Evolutionary conservation across 2,888 invertebrate species (phyloP).

Genomic region (Cactoblastis cactorum): DNA sequence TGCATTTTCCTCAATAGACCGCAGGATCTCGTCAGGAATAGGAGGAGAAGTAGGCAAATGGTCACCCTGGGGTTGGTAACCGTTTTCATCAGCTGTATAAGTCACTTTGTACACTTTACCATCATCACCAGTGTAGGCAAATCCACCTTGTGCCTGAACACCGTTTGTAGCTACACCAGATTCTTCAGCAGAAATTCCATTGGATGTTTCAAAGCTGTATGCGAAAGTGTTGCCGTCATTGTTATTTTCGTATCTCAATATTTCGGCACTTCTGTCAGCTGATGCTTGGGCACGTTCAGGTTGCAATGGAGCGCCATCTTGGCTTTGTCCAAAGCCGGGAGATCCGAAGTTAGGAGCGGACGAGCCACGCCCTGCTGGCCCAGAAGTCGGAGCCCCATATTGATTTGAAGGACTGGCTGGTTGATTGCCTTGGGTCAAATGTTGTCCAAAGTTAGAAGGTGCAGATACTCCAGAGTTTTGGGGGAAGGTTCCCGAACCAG

Average conservation of each 20-base stretch:
- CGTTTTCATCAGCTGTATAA: constrained; percentile 72
- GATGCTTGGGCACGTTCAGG: constrained; percentile 60
- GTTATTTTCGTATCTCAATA: constrained; percentile 56
- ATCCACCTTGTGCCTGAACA: constrained; percentile 65
- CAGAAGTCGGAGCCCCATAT: background rate
- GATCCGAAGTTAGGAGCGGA: constrained; percentile 12
- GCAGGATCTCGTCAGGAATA: constrained; percentile 66
- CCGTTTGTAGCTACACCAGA: constrained; percentile 66
- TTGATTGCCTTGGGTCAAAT: background rate
- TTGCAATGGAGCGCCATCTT: constrained; percentile 31
- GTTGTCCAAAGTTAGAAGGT: background rate
- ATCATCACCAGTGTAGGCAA: constrained; percentile 66
- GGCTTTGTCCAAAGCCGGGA: constrained; percentile 24
- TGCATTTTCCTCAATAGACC: constrained; percentile 64
- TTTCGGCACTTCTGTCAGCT: constrained; percentile 58
- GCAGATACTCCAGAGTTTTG: constrained; percentile 5
- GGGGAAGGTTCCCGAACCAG: constrained; percentile 17
- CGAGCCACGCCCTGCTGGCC: background rate
- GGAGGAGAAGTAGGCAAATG: constrained; percentile 70
- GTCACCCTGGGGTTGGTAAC: constrained; percentile 61
- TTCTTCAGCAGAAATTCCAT: constrained; percentile 69
- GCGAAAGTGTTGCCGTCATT: constrained; percentile 63
- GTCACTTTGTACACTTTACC: constrained; percentile 60
- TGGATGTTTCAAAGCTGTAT: constrained; percentile 68
- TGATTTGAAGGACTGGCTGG: background rate